Evolutionary conservation across 2,888 invertebrate genomes (phyloP).

Genomic region (Xestia sexstrigata): DNA sequence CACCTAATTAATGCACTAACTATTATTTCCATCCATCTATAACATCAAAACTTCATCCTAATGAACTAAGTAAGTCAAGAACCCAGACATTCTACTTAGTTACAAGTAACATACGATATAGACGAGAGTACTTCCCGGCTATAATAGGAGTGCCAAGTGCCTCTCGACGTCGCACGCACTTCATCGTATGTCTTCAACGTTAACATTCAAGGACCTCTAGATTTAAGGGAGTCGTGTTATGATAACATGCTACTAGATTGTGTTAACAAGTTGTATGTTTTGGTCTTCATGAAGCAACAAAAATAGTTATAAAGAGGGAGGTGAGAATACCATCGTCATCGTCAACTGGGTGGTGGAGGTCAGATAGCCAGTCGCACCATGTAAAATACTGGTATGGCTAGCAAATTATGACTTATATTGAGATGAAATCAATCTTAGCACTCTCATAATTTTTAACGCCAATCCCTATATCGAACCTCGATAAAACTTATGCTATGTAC

Average conservation of each 20-base stretch:
- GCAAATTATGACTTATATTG: too few relatives aligned
- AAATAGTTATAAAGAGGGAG: not conserved
- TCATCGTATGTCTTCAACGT: slow-evolving; percentile 20
- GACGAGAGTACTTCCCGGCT: slow-evolving; percentile 8
- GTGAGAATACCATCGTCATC: too few relatives aligned
- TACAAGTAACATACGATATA: slow-evolving; percentile 24
- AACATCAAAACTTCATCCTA: not conserved
- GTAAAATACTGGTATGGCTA: too few relatives aligned
- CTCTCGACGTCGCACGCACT: slow-evolving; percentile 46
- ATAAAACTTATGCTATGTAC: too few relatives aligned
- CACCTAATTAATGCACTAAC: not conserved
- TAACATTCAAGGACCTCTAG: slow-evolving; percentile 10
- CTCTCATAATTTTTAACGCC: too few relatives aligned
- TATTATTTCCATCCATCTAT: not conserved
- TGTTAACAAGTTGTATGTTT: not conserved
- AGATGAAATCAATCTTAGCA: too few relatives aligned
- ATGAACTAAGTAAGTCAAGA: slow-evolving; percentile 9
- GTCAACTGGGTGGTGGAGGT: too few relatives aligned
- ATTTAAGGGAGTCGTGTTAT: slow-evolving; percentile 10
- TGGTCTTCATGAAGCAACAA: not conserved
- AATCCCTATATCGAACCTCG: too few relatives aligned
- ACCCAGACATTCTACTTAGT: slow-evolving; percentile 1
- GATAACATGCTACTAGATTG: not conserved
- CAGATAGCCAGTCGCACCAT: too few relatives aligned
- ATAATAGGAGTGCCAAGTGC: slow-evolving; percentile 11